These are phyloP conservation scores for Squalus acanthias DNA, from an alignment of 2,797 vertebrate genomes.

Conservation along the genomic window DNA sequence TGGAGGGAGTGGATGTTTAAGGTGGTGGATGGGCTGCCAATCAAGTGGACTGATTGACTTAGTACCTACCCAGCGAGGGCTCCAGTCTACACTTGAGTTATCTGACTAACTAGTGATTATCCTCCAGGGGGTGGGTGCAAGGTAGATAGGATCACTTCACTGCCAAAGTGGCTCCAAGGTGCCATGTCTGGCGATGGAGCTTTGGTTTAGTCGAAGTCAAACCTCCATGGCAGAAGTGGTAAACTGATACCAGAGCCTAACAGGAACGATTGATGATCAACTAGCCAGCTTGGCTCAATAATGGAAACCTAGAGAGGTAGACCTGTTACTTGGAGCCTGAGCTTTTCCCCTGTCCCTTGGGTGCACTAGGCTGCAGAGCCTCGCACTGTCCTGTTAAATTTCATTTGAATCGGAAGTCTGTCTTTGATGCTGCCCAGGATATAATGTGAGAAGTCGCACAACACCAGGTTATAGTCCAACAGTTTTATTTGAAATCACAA, in stretches of 20 bases:
- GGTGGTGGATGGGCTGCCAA: not conserved
- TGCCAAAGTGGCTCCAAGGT: not conserved
- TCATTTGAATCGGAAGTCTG: not conserved
- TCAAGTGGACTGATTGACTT: too few relatives aligned
- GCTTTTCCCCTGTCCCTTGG: too few relatives aligned
- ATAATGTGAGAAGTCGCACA: too few relatives aligned
- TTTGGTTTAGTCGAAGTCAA: too few relatives aligned
- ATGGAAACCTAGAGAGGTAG: not conserved
- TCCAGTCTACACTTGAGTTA: not conserved
- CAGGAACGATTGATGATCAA: not conserved
- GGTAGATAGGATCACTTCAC: not conserved
- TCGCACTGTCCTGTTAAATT: not conserved
- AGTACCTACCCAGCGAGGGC: too few relatives aligned
- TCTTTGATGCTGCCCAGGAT: too few relatives aligned
- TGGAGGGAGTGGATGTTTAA: not conserved
- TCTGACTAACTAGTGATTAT: not conserved
- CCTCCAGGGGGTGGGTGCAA: too few relatives aligned
- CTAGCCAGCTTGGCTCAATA: not conserved
- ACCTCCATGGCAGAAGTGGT: not conserved
- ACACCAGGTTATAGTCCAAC: too few relatives aligned
- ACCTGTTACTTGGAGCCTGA: not conserved
- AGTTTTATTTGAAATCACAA: too few relatives aligned
- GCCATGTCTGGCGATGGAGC: not conserved
- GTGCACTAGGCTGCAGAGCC: not conserved
- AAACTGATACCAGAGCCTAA: not conserved